Conservation (phyloP, 2,113 vertebrate species). For the Setophaga petechia region DNA sequence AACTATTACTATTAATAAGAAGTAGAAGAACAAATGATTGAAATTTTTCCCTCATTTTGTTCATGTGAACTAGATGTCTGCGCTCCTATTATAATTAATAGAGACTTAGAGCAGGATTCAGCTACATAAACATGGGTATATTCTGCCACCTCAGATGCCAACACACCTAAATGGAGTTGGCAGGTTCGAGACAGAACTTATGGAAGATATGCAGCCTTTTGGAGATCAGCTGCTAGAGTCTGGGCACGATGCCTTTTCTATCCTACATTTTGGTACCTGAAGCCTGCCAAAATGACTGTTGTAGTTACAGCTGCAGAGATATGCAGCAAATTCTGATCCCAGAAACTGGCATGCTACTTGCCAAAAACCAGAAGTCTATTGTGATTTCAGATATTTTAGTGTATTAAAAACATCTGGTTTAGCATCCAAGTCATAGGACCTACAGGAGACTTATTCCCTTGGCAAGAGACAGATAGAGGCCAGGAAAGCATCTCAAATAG, state of each 20-base stretch:
- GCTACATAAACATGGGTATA: neutral
- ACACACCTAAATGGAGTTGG: constrained; percentile 26
- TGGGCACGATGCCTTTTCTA: neutral
- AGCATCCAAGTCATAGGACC: neutral
- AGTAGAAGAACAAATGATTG: neutral
- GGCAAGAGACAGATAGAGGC: neutral
- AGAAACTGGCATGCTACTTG: neutral
- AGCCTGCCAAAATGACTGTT: constrained; percentile 1
- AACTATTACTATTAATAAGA: neutral
- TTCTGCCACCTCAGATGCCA: neutral
- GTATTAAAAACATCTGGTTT: neutral
- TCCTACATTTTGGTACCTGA: neutral
- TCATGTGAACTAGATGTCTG: constrained; percentile 8
- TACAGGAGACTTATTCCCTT: neutral
- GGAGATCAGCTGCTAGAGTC: neutral
- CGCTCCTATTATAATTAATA: neutral
- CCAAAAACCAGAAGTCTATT: neutral
- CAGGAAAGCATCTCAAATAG: neutral
- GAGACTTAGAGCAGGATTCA: constrained; percentile 13
- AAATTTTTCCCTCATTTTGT: neutral
- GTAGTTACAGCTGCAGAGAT: constrained; percentile 6
- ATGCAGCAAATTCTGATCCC: neutral
- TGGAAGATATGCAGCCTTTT: neutral
- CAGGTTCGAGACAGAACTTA: constrained; percentile 15
- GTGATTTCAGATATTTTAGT: neutral